These are phyloP conservation scores for Clitarchus hookeri DNA, from an alignment of 2,888 invertebrate species.

Conservation along the genomic window DNA sequence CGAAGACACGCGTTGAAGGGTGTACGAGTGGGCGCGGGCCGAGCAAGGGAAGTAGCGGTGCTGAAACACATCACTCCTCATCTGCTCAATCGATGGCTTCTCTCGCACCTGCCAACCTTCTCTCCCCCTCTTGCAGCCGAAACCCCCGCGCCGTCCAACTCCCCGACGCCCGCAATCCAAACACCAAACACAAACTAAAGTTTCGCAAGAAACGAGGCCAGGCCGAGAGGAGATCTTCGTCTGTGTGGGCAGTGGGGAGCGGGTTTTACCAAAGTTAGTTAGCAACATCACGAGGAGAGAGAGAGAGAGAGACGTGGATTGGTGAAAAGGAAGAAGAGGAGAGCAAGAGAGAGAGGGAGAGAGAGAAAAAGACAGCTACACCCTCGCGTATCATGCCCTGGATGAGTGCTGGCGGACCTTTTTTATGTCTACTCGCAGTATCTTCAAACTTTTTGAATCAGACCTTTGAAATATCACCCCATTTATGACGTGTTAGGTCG, in stretches of 20 bases:
- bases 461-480: too few species aligned
- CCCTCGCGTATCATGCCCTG: neutral
- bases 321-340: neutral
- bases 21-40: neutral
- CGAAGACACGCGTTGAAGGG: neutral
- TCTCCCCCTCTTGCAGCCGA: neutral
- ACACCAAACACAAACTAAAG: conserved; percentile 3
- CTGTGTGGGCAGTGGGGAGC: neutral
- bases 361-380: neutral
- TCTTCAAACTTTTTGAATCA: too few species aligned
- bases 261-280: neutral
- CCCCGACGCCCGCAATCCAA: neutral
- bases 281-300: neutral
- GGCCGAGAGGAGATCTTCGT: neutral
- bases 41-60: neutral
- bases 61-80: neutral
- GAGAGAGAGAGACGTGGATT: neutral
- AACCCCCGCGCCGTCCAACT: neutral
- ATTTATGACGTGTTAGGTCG: too few species aligned
- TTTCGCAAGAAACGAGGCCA: neutral
- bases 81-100: neutral
- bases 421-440: too few species aligned
- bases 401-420: neutral
- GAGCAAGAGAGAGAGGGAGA: neutral
- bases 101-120: neutral